Evolutionary conservation across 2,113 vertebrate species (phyloP).

Genomic region (Burhinus oedicnemus): DNA sequence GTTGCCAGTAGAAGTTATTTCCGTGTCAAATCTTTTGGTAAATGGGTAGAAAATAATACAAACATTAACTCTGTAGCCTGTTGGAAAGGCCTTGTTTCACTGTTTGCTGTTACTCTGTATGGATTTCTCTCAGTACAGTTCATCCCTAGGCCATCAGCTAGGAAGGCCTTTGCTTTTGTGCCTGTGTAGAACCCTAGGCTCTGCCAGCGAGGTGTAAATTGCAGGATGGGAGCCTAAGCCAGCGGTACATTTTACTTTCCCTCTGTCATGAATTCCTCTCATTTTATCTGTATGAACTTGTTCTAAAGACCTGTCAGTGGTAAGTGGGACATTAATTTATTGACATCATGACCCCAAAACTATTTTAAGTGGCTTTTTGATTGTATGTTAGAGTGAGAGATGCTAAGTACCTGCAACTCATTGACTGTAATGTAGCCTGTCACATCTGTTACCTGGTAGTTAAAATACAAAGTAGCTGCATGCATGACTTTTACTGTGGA

Average conservation of each 20-base stretch:
- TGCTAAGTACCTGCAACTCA: background rate
- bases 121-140: rapidly evolving
- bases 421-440: background rate
- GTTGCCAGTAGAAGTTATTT: background rate
- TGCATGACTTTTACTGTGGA: background rate
- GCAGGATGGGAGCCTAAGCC: background rate
- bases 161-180: background rate
- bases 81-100: background rate
- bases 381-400: background rate
- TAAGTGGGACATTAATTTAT: background rate
- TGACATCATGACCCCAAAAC: background rate
- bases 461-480: background rate
- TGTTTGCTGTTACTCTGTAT: background rate
- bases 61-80: background rate
- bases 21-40: background rate
- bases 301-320: background rate
- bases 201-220: background rate
- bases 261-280: background rate
- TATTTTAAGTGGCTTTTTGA: background rate
- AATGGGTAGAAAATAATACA: background rate
- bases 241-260: background rate
- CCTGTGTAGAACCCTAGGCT: background rate
- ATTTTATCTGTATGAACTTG: background rate
- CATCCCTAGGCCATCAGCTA: background rate
- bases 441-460: background rate